Conservation (phyloP, 1,140 invertebrate genomes). For the Phenacoccus solenopsis region DNA sequence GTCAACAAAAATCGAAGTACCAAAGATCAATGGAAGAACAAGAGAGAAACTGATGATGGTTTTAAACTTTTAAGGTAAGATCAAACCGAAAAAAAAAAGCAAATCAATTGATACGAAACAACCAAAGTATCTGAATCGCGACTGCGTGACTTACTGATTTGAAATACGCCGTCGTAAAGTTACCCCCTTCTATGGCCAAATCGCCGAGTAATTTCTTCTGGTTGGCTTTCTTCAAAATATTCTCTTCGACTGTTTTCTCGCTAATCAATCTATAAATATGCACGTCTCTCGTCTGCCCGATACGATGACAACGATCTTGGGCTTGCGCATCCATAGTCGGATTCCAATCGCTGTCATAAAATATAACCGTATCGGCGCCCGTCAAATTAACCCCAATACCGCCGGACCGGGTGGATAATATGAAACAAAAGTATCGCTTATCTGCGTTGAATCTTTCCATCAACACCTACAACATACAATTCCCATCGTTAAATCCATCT, state of each 20-base stretch:
- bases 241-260: constrained; percentile 96
- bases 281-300: constrained; percentile 98
- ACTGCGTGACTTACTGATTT: constrained; percentile 56
- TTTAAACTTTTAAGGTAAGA: too few species aligned
- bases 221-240: constrained; percentile 97
- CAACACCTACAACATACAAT: constrained; percentile 47
- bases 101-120: not conserved
- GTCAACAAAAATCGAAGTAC: too few species aligned
- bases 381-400: constrained; percentile 98
- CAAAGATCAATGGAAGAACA: too few species aligned
- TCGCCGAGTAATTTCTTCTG: constrained; percentile 93
- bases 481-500: constrained; percentile 13
- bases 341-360: constrained; percentile 99
- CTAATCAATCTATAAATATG: constrained; percentile 93
- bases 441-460: constrained; percentile 99
- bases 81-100: not conserved
- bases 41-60: too few species aligned
- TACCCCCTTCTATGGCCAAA: constrained; percentile 95
- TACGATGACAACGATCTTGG: constrained; percentile 95
- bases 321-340: constrained; percentile 99
- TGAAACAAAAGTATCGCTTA: constrained; percentile 91
- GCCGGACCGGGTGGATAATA: constrained; percentile 93
- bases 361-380: constrained; percentile 98
- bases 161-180: constrained; percentile 96
- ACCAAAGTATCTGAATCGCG: not conserved